phyloP scores from a whole-genome alignment of 2,113 vertebrate genomes.

The Hippocampus guttulatus region DNA sequence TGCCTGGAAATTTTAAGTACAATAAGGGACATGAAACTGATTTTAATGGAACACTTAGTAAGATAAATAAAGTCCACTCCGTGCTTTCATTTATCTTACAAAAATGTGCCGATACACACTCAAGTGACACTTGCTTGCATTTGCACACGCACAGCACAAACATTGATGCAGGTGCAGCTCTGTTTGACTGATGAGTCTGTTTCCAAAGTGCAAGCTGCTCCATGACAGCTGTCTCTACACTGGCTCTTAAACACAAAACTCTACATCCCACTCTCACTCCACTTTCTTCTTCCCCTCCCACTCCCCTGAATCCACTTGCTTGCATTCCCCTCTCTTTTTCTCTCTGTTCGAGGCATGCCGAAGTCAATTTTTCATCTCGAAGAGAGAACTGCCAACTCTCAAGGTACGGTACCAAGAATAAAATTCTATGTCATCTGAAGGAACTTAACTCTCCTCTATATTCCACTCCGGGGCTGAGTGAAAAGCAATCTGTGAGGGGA shows the following conservation, averaged over 20 bases:
- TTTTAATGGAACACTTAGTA: conserved; percentile 44
- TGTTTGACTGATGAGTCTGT: conserved; percentile 57
- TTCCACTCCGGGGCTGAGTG: conserved; percentile 41
- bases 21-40: conserved; percentile 27
- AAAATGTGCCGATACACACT: conserved; percentile 24
- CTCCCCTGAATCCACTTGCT: conserved; percentile 17
- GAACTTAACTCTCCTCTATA: conserved; percentile 27
- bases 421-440: conserved; percentile 42
- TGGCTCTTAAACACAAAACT: conserved; percentile 39
- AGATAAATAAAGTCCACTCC: conserved; percentile 43
- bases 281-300: conserved; percentile 15
- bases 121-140: conserved; percentile 16
- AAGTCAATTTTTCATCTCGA: conserved; percentile 50
- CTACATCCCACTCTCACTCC: conserved; percentile 26
- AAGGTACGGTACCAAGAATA: conserved; percentile 52
- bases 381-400: conserved; percentile 42
- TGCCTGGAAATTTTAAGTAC: conserved; percentile 24
- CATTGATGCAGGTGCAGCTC: conserved; percentile 51
- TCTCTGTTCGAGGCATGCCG: conserved; percentile 23
- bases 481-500: conserved; percentile 66
- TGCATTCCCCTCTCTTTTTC: conserved; percentile 9
- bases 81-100: conserved; percentile 36
- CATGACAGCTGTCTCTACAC: conserved; percentile 58
- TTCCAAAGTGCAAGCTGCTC: conserved; percentile 42
- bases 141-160: conserved; percentile 24